A percentile compares a stretch with the other conserved stretches of the same genome.
These are phyloP conservation scores for Ruditapes philippinarum DNA, from an alignment of 1,140 invertebrate genomes.

Conservation along the genomic window DNA sequence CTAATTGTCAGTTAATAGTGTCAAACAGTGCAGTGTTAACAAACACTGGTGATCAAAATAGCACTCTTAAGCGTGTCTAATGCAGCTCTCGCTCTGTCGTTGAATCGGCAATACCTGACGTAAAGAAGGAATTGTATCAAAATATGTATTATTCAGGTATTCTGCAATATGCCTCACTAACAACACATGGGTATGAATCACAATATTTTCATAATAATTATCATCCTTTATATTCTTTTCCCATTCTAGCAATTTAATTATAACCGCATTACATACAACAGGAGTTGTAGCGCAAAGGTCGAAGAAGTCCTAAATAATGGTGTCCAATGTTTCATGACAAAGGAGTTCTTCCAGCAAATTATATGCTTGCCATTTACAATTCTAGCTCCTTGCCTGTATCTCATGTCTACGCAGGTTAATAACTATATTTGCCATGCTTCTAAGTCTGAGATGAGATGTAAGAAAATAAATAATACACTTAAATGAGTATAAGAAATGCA, in stretches of 20 bases:
- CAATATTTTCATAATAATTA: background rate
- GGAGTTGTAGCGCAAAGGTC: background rate
- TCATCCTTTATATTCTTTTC: background rate
- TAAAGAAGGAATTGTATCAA: background rate
- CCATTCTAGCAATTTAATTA: background rate
- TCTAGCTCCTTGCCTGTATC: background rate
- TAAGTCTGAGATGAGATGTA: background rate
- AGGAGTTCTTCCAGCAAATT: background rate
- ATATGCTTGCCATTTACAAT: background rate
- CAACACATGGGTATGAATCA: background rate
- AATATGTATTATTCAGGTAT: background rate
- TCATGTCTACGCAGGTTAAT: background rate
- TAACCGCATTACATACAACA: background rate
- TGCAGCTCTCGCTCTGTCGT: background rate
- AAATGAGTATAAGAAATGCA: background rate
- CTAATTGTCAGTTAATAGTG: background rate
- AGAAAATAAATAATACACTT: background rate
- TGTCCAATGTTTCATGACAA: constrained; percentile 9
- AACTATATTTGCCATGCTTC: background rate
- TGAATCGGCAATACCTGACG: background rate
- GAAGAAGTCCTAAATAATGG: background rate
- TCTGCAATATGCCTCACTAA: background rate
- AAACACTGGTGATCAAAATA: background rate
- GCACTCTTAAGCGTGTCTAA: background rate
- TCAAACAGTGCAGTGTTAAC: background rate